Base-by-base conservation (phyloP, 2,797 vertebrate species). In the Psittacula derbiana region DNA sequence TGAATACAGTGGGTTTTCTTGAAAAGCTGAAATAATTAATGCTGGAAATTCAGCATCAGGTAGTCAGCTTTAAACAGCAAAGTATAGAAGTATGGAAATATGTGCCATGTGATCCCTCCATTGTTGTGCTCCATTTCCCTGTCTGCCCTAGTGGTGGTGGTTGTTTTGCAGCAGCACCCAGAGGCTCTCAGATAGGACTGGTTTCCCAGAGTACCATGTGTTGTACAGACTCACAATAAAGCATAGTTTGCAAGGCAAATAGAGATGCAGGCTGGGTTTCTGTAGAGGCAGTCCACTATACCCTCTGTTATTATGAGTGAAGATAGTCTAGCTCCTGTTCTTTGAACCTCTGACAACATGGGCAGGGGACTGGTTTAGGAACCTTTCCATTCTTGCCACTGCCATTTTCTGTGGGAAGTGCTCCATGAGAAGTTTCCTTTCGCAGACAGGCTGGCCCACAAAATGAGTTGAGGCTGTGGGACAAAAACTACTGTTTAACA, bases 371-470 rank as follows among this genome's bases (percentile, higher is more conserved):
- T 6, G 19, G 1, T 20, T 40, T 47, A 71, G 55, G 46, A 49
- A 4, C 2, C 10, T 36, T n/a, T 21, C 16, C 16, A 0, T 36
- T n/a, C 28, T 8, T 47, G 40, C 30, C 81, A 4, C 11, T 44
- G 40, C 16, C n/a, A 0, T 4, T 40, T 30, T 25, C 15, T 8
- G 17, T 2, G 25, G 8, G 0, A 0, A 8, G 10, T n/a, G 7
- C 13, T 66, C 24, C 58, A 1, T 3, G 18, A 66, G 57, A 8
- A 15, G 40, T 16, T 70, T 30, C 70, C 18, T 44, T 36, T 31
- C 4, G 0, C 4, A 12, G 49, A 6, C 28, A 19, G 55, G 31
- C 36, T 19, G 86, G 8, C 13, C 1, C 17, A 5, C 58, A 9
- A 0, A 4, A 2, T 2, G 5, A 5, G 7, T 0, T 20, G 52